Conservation (phyloP, 1,140 invertebrate species). For the Orius insidiosus region DNA sequence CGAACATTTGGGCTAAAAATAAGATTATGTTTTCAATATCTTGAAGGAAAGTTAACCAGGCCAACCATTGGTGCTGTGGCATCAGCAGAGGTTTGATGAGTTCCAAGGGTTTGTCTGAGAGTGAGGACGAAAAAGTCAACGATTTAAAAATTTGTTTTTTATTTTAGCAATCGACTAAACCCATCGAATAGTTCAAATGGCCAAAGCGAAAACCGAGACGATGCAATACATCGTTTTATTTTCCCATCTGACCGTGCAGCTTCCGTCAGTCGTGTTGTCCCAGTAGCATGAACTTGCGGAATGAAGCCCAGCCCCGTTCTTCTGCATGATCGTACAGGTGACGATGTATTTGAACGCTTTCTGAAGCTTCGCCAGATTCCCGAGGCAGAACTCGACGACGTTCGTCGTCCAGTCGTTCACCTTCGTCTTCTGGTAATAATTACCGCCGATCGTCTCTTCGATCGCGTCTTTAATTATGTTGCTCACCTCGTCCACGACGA, state of each 20-base stretch:
- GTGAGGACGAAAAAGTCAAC: no score
- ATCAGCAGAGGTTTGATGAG: no score
- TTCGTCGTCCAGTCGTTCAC: constrained; percentile 93
- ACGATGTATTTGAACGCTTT: constrained; percentile 98
- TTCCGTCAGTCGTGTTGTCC: constrained; percentile 91
- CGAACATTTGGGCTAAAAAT: no score
- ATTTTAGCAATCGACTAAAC: no score
- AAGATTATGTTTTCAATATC: no score
- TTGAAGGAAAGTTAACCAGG: no score
- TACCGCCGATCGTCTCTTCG: constrained; percentile 87
- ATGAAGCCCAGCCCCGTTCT: constrained; percentile 91
- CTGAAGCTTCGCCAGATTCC: constrained; percentile 80
- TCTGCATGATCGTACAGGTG: constrained; percentile 95
- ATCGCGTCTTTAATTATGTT: constrained; percentile 98
- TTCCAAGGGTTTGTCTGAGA: no score
- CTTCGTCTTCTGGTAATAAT: constrained; percentile 89
- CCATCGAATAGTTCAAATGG: constrained; percentile 37
- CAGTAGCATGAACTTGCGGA: constrained; percentile 94
- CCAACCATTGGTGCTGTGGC: no score
- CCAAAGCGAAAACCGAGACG: constrained; percentile 78
- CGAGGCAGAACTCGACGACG: constrained; percentile 85
- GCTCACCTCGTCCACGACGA: constrained; percentile 96
- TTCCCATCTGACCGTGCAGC: constrained; percentile 95
- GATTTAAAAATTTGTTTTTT: no score
- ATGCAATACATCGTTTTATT: constrained; percentile 99